phyloP scores from a whole-genome alignment of 2,113 vertebrate genomes.

The Xenus cinereus region DNA sequence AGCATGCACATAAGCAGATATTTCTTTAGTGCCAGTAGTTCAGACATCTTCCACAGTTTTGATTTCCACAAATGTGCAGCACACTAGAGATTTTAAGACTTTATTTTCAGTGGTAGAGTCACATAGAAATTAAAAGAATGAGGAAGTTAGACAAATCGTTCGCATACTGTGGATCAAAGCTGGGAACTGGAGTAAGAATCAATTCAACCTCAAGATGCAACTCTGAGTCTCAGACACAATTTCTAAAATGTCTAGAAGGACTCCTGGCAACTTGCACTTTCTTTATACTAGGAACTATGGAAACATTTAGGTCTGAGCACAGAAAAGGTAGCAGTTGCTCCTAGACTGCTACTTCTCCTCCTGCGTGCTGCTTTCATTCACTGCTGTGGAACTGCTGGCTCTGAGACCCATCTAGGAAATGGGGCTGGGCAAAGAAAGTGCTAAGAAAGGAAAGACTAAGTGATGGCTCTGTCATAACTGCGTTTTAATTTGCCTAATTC shows the following conservation, averaged over 20 bases:
- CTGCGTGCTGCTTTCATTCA: not conserved
- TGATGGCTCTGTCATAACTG: not conserved
- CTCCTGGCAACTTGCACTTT: not conserved
- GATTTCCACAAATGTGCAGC: not conserved
- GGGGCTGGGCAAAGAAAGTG: not conserved
- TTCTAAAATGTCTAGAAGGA: not conserved
- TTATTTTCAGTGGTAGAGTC: not conserved
- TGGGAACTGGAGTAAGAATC: not conserved
- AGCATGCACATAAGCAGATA: not conserved
- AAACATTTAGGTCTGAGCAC: not conserved
- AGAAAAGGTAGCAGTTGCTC: not conserved
- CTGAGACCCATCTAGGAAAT: not conserved
- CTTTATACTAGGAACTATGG: not conserved
- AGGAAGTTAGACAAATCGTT: not conserved
- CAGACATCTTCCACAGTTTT: not conserved
- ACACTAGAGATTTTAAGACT: not conserved
- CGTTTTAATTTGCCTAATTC: not conserved
- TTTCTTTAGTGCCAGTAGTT: not conserved
- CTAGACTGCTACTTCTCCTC: not conserved
- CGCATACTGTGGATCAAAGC: not conserved
- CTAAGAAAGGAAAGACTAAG: not conserved
- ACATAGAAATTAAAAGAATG: not conserved
- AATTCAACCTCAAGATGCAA: not conserved
- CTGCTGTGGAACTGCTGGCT: not conserved
- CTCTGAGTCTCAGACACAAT: not conserved